A percentile compares a stretch with the other conserved stretches of the same genome.
Conservation (phyloP, 2,797 vertebrate genomes). For the Gallinago nigripennis region DNA sequence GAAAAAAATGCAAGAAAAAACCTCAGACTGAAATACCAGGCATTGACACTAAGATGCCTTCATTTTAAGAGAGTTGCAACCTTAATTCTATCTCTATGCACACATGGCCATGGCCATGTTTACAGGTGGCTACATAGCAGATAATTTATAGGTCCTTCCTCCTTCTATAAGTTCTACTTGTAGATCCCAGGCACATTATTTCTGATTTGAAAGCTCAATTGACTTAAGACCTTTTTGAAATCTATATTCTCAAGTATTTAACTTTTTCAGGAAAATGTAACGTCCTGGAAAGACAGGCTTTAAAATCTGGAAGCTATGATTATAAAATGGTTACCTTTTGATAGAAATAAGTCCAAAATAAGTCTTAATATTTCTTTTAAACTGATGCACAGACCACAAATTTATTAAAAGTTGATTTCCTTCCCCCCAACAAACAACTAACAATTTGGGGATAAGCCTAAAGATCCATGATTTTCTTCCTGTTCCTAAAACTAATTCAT, state of each 20-base stretch:
- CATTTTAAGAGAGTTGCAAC: neutral
- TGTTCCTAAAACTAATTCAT: no score
- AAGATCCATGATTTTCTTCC: no score
- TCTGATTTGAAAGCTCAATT: neutral
- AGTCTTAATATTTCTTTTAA: no score
- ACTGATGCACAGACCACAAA: no score
- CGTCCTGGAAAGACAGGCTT: neutral
- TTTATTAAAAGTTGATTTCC: no score
- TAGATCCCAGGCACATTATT: neutral
- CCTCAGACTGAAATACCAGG: neutral
- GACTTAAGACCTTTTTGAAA: neutral
- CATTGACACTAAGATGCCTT: neutral
- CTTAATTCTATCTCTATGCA: neutral
- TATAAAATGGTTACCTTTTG: no score
- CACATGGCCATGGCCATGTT: neutral
- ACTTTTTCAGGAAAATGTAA: neutral
- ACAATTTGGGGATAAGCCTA: no score
- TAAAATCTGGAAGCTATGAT: no score
- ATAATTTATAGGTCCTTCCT: neutral
- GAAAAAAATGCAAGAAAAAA: neutral
- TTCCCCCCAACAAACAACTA: no score
- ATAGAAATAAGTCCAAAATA: no score
- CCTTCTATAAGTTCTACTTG: neutral
- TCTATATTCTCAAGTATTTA: neutral
- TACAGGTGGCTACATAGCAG: neutral